Conservation (phyloP, 2,888 invertebrate genomes). For the Leptodirus hochenwartii region DNA sequence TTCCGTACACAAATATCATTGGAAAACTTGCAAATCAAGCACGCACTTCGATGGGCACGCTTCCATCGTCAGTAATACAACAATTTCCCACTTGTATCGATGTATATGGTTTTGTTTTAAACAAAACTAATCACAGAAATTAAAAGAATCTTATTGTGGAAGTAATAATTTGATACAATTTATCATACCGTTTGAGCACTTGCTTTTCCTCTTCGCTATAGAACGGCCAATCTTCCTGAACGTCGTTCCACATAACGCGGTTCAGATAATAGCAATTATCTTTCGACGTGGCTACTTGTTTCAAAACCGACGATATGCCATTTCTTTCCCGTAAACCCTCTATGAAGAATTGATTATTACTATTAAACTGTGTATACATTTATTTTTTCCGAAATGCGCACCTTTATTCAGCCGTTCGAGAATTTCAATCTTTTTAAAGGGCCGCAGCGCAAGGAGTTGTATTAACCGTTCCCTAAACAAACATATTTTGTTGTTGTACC, state of each 20-base stretch:
- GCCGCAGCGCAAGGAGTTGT: slow-evolving; percentile 81
- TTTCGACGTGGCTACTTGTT: slow-evolving; percentile 62
- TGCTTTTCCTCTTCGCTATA: slow-evolving; percentile 80
- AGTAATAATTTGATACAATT: slow-evolving; percentile 1
- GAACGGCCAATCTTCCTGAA: slow-evolving; percentile 87
- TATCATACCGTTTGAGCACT: slow-evolving; percentile 60
- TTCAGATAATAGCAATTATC: slow-evolving; percentile 82
- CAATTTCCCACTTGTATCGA: too few relatives aligned
- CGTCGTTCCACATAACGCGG: slow-evolving; percentile 81
- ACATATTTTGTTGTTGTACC: slow-evolving; percentile 13
- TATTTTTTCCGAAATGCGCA: slow-evolving; percentile 27
- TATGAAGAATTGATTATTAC: slow-evolving; percentile 26
- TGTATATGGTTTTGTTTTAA: too few relatives aligned
- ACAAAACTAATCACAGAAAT: too few relatives aligned
- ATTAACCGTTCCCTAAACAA: slow-evolving; percentile 77
- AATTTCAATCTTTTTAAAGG: slow-evolving; percentile 86
- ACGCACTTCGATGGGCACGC: too few relatives aligned
- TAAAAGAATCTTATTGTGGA: slow-evolving; percentile 3
- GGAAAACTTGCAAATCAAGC: too few relatives aligned
- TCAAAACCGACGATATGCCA: slow-evolving; percentile 57
- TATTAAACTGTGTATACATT: slow-evolving; percentile 1
- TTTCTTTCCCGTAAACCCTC: slow-evolving; percentile 77
- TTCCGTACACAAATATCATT: too few relatives aligned
- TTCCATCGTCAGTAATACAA: too few relatives aligned
- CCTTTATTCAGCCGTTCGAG: slow-evolving; percentile 64